Base-by-base conservation (phyloP, 2,113 vertebrate species). In the Sterna hirundo region DNA sequence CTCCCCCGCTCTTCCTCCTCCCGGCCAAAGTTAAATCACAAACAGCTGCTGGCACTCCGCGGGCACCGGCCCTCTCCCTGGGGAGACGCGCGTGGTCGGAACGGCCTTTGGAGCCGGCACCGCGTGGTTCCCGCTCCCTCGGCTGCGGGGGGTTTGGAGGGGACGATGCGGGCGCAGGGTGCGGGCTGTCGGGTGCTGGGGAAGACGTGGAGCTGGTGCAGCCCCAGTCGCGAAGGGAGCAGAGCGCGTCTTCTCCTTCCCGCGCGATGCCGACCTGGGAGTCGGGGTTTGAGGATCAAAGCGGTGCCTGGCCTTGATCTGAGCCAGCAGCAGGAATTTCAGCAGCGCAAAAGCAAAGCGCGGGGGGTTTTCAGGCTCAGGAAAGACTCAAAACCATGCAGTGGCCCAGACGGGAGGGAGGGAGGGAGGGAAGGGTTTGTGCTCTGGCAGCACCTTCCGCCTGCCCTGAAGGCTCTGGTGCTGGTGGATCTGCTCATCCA, bases 1-100 rank as follows among this genome's bases (percentile, higher is more conserved):
- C 79, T 93, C 90, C 34, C 86, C 97, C 89, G 89, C 94, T 88
- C 88, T 46, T 88, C 68, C 88, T 94, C 90, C 92, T 96, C 93
- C 93, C 95, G 15, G 23, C 64, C 29, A 54, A 40, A 86, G 96
- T 84, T 95, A 72, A 88, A 55, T 75, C 93, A 74, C 92, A 88
- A 78, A 52, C 91, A 93, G 96, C 94, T 90, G 92, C 94, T 81
- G 22, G 94, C 87, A 66, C 68, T 94, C 83, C 5, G 40, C 46
- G 90, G 78, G 60, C n/a, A 19, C 54, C 12, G 12, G 62, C 14
- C 21, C 47, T 49, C 47, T 49, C 64, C 47, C 0, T 10, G 40
- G 58, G 62, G 40, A 47, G 83, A 30, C 3, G 8, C n/a, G 5
- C 1, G 1, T 8, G 4, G 12, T 26, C 25, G 65, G 46, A 66